A percentile compares a stretch with the other conserved stretches of the same genome.
Conservation (phyloP, 2,888 invertebrate species). For the Deilephila porcellus region DNA sequence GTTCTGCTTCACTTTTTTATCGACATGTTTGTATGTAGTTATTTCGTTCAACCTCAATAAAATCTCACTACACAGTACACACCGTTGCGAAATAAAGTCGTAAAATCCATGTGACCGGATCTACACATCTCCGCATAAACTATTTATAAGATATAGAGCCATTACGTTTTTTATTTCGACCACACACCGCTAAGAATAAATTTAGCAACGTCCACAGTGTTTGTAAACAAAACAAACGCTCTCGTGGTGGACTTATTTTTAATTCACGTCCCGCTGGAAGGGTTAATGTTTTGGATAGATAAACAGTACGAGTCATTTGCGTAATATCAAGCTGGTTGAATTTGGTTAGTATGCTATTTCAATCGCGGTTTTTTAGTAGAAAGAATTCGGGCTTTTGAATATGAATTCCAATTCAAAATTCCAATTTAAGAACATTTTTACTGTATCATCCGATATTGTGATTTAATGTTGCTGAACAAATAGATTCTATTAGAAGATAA, state of each 20-base stretch:
- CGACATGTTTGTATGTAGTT: not conserved
- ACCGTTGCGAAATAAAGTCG: slow-evolving; percentile 22
- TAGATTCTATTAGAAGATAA: no score
- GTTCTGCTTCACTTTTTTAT: not conserved
- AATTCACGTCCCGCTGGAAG: slow-evolving; percentile 12
- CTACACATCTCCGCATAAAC: slow-evolving; percentile 11
- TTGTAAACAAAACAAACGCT: slow-evolving; percentile 32
- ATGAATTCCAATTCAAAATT: no score
- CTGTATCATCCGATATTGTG: no score
- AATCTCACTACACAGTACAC: not conserved
- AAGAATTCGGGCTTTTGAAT: no score
- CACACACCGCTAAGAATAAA: slow-evolving; percentile 31
- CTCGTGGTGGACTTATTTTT: slow-evolving; percentile 26
- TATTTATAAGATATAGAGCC: slow-evolving; percentile 19
- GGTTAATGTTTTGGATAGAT: slow-evolving; percentile 18
- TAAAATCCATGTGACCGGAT: slow-evolving; percentile 2
- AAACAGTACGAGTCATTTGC: not conserved
- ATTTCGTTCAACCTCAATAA: slow-evolving; percentile 4
- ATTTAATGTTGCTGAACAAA: no score
- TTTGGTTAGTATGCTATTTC: not conserved
- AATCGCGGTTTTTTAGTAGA: no score
- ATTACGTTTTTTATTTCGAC: slow-evolving; percentile 19
- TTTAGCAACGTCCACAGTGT: slow-evolving; percentile 31
- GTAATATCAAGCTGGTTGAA: not conserved
- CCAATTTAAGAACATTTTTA: no score